Evolutionary conservation across 2,888 invertebrate species (phyloP).

Genomic region (Noctua comes): DNA sequence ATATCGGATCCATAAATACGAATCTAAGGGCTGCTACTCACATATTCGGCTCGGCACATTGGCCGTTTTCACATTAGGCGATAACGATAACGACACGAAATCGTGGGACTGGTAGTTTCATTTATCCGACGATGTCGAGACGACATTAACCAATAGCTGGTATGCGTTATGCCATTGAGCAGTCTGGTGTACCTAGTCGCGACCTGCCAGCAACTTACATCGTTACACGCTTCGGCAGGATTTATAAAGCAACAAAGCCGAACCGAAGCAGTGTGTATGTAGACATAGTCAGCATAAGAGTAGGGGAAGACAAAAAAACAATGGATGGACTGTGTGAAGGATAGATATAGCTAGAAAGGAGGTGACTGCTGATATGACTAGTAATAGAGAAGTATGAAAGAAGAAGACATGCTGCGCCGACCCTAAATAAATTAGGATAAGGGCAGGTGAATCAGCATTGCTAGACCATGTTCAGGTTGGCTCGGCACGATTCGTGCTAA

Average conservation of each 20-base stretch:
- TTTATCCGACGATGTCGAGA: no score
- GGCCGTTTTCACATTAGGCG: no score
- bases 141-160: no score
- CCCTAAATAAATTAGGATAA: not conserved
- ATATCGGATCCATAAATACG: constrained; percentile 45
- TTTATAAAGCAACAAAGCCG: not conserved
- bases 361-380: not conserved
- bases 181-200: no score
- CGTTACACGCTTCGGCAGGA: not conserved
- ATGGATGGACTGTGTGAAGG: not conserved
- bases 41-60: not conserved
- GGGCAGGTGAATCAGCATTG: not conserved
- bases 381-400: no score
- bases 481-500: not conserved
- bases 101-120: no score
- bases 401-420: not conserved
- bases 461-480: not conserved
- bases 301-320: not conserved
- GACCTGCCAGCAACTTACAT: no score
- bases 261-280: not conserved
- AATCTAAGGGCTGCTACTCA: constrained; percentile 1
- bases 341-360: not conserved
- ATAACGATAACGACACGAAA: no score
- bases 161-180: no score
- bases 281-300: not conserved